Percentiles rank a stretch among this genome's conserved stretches.
These are phyloP conservation scores for Nephila pilipes DNA, from an alignment of 1,140 invertebrate species.

Conservation along the genomic window DNA sequence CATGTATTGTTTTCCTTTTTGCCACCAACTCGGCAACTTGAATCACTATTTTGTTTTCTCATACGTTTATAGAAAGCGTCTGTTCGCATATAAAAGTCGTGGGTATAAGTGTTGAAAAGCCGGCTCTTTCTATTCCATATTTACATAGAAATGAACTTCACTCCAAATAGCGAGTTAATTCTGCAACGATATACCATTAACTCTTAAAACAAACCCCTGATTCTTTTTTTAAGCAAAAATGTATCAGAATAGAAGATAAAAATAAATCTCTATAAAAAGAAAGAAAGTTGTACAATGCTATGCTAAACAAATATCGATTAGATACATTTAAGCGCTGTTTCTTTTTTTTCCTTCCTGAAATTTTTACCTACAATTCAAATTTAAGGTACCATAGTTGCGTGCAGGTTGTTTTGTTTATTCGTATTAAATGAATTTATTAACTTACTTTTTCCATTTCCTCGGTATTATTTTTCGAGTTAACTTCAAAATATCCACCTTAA, in stretches of 20 bases:
- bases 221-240: neutral
- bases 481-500: slow-evolving; percentile 34
- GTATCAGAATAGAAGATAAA: neutral
- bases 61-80: neutral
- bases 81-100: neutral
- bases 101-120: neutral
- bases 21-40: neutral
- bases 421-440: neutral
- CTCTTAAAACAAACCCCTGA: neutral
- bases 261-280: neutral
- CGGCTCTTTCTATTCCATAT: neutral
- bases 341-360: neutral
- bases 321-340: neutral
- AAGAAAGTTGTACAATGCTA: neutral
- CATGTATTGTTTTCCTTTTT: neutral
- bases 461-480: slow-evolving; percentile 8
- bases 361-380: slow-evolving; percentile 15
- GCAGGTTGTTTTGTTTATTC: neutral
- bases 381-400: neutral
- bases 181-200: neutral
- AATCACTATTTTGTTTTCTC: neutral
- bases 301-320: neutral
- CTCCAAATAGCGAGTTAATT: neutral
- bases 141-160: neutral
- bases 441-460: neutral